Conservation (phyloP, 2,888 invertebrate genomes). For the Ormia ochracea region DNA sequence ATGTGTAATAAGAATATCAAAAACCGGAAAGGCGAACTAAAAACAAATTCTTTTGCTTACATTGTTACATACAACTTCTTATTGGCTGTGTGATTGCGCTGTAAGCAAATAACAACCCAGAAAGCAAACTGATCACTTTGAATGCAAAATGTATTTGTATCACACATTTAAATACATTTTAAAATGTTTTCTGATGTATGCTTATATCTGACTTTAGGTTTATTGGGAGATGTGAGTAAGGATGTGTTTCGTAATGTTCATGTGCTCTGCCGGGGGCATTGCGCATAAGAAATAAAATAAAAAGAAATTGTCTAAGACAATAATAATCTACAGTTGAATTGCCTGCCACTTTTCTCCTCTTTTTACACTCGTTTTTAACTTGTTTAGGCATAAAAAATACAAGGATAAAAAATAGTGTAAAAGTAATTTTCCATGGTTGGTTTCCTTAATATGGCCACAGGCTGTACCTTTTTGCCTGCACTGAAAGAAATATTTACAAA, state of each 20-base stretch:
- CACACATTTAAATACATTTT: neutral
- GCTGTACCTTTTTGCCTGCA: too few relatives aligned
- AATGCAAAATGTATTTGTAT: neutral
- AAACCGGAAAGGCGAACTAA: conserved; percentile 8
- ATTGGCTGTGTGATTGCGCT: conserved; percentile 28
- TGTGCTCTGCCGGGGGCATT: conserved; percentile 46
- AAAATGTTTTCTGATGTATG: too few relatives aligned
- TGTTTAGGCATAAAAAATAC: neutral
- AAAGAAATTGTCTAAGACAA: conserved; percentile 52
- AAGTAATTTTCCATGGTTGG: conserved; percentile 61
- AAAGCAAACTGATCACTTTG: neutral
- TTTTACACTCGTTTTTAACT: neutral
- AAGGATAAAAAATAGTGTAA: conserved; percentile 51
- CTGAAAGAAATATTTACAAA: too few relatives aligned
- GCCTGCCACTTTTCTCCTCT: neutral
- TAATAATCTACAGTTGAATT: conserved; percentile 47
- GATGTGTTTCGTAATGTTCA: conserved; percentile 9
- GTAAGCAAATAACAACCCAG: neutral
- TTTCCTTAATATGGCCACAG: conserved; percentile 45
- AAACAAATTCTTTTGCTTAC: conserved; percentile 63
- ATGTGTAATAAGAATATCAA: neutral
- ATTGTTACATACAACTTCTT: conserved; percentile 27
- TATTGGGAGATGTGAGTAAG: neutral
- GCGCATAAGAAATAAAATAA: conserved; percentile 49
- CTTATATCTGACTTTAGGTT: neutral